phyloP scores from a whole-genome alignment of 2,113 vertebrate species.

The Pedionomus torquatus region DNA sequence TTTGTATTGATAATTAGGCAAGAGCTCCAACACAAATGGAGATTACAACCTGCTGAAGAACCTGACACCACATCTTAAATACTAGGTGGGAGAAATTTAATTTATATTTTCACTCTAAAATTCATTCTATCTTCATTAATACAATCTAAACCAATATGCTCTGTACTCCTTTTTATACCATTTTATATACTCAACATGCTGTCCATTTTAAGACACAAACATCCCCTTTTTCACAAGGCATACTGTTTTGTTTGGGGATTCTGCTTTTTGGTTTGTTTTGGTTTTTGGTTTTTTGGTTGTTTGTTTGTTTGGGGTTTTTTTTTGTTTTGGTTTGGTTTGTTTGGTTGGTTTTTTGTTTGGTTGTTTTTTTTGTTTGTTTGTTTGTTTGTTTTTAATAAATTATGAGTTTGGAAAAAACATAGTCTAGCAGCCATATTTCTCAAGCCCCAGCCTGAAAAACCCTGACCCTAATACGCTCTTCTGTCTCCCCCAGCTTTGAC shows the following conservation, averaged over 20 bases:
- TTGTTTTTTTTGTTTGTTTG: too few species aligned
- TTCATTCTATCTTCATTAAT: background rate
- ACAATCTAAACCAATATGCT: background rate
- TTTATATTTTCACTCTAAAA: background rate
- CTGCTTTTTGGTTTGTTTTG: fast-evolving
- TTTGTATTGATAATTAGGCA: background rate
- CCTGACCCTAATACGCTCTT: background rate
- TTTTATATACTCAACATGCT: background rate
- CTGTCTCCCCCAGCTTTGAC: background rate
- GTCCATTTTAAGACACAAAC: background rate
- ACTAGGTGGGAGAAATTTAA: background rate
- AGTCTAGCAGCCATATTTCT: background rate
- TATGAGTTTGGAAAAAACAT: background rate
- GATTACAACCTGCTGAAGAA: background rate
- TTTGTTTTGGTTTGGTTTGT: background rate
- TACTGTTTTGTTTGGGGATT: background rate
- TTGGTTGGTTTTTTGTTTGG: too few species aligned
- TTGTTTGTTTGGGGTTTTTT: too few species aligned
- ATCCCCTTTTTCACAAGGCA: background rate
- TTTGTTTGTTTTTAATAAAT: background rate
- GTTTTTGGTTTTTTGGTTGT: too few species aligned
- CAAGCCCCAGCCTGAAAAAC: background rate
- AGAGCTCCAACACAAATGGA: background rate
- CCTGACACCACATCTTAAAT: background rate
- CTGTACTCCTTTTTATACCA: background rate